Percentiles rank a stretch among this genome's conserved stretches.
Conservation (phyloP, 1,140 invertebrate species). For the Venturia canescens region DNA sequence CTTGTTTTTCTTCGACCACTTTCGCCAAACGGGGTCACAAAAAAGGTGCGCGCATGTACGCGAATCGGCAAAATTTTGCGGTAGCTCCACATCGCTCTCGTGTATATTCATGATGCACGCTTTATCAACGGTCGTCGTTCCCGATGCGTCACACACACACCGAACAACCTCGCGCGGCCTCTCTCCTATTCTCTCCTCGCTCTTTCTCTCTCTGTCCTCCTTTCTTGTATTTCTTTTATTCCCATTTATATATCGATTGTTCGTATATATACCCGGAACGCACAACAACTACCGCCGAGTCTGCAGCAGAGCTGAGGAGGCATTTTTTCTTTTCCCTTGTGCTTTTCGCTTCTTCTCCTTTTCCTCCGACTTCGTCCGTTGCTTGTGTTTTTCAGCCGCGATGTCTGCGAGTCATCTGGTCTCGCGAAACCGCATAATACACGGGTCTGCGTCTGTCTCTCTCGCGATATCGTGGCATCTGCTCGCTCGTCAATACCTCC, state of each 20-base stretch:
- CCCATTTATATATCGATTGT: constrained; percentile 47
- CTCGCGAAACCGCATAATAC: constrained; percentile 36
- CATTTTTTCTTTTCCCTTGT: constrained; percentile 17
- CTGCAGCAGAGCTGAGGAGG: not conserved
- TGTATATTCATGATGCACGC: constrained; percentile 16
- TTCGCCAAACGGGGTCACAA: not conserved
- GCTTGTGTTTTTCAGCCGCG: constrained; percentile 10
- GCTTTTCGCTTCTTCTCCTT: no score
- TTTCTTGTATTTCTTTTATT: constrained; percentile 34
- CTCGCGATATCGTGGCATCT: constrained; percentile 26
- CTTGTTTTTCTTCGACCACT: not conserved
- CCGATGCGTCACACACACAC: constrained; percentile 6
- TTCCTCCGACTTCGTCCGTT: not conserved
- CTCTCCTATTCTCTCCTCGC: not conserved
- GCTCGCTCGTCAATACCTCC: constrained; percentile 31
- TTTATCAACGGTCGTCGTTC: constrained; percentile 21
- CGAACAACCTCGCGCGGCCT: not conserved
- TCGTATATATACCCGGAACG: constrained; percentile 27
- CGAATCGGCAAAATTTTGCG: constrained; percentile 56
- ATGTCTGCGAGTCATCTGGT: constrained; percentile 44
- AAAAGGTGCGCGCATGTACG: no score
- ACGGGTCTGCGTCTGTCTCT: no score
- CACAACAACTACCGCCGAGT: constrained; percentile 19
- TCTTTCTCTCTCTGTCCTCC: not conserved
- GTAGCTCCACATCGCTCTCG: constrained; percentile 60